Percentiles rank a stretch among this genome's conserved stretches.
phyloP scores from a whole-genome alignment of 2,797 vertebrate genomes.

The Holocentrus rufus region DNA sequence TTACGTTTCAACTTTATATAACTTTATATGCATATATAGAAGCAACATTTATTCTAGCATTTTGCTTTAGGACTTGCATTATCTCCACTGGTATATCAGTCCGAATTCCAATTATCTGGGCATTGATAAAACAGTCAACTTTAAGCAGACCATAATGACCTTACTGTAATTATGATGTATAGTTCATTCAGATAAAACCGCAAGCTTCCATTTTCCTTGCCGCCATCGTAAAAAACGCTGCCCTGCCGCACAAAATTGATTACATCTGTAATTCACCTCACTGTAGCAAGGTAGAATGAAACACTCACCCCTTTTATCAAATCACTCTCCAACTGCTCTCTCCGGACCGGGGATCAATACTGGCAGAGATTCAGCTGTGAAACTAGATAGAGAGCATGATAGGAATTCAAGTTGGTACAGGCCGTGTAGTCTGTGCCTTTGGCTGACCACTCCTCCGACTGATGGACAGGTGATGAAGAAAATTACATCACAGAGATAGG shows the following conservation, averaged over 20 bases:
- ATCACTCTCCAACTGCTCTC: slow-evolving; percentile 53
- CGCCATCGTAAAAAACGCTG: slow-evolving; percentile 48
- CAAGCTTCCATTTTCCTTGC: slow-evolving; percentile 60
- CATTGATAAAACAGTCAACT: slow-evolving; percentile 59
- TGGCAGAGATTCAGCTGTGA: slow-evolving; percentile 56
- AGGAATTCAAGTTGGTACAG: slow-evolving; percentile 38
- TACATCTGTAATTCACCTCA: slow-evolving; percentile 70
- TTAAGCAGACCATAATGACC: slow-evolving; percentile 53
- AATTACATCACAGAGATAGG: slow-evolving; percentile 24
- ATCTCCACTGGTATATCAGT: slow-evolving; percentile 38
- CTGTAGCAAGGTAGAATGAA: slow-evolving; percentile 47
- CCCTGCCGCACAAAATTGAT: slow-evolving; percentile 66
- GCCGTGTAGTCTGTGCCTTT: slow-evolving; percentile 23
- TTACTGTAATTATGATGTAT: slow-evolving; percentile 63
- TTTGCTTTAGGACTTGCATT: slow-evolving; percentile 36
- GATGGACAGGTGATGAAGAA: slow-evolving; percentile 27
- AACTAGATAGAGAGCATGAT: slow-evolving; percentile 35
- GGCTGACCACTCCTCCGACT: slow-evolving; percentile 8
- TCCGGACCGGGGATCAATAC: slow-evolving; percentile 68
- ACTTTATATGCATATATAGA: slow-evolving; percentile 7
- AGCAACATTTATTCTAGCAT: slow-evolving; percentile 19
- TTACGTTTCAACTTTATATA: slow-evolving; percentile 11
- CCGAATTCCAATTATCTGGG: slow-evolving; percentile 58
- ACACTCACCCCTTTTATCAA: slow-evolving; percentile 68
- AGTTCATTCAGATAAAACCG: slow-evolving; percentile 63